Evolutionary conservation across 2,797 vertebrate genomes (phyloP), one percentile per base, ranked within the genome.

Genomic region (Phrynocephalus vlangalii): DNA sequence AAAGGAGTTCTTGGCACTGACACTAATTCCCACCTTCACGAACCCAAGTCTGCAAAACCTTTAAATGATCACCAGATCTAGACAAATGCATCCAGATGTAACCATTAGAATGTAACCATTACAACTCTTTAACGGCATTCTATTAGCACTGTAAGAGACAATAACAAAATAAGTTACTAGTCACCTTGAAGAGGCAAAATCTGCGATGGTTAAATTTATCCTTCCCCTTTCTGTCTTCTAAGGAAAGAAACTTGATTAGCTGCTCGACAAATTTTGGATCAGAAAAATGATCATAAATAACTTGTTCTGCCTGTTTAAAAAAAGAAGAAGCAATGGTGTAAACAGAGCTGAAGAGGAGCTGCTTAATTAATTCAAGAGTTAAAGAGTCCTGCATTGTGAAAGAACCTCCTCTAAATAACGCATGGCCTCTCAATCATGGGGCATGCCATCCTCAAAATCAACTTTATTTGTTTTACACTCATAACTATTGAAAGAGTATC

Each of bases 111-210:
- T 11, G 68, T 56, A 71, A 80, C 30, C 9, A 11, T 56, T 8
- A 13, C 52, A 56, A 56, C 52, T 9, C 52, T 11, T 56, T 56
- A 56, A 56, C 52, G 15, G 52, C 52, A 56, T 56, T 9, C 52
- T 44, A 5, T 75, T 73, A 60, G 75, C 3, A 2, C 1, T 44
- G 38, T 5, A 44, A 44, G 38, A 44, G 38, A 44, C 38, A 90
- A 9, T 30, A 44, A 79, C 68, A 63, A 70, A 87, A 79, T 1
- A 95, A 72, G 85, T 91, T 79, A 91, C 22, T 18, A 93, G 60
- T 97, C 96, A 99, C 99, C 98, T 99, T 99, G 95, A 99, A 99
- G 94, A 99, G 98, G 93, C 98, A 99, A 97, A 99, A 99, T 91
- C 98, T 97, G 88, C 98, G 98, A 83, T 99, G 98, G 95, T 98